Evolutionary conservation across 2,888 invertebrate genomes (phyloP).

Genomic region (Crematogaster levior): DNA sequence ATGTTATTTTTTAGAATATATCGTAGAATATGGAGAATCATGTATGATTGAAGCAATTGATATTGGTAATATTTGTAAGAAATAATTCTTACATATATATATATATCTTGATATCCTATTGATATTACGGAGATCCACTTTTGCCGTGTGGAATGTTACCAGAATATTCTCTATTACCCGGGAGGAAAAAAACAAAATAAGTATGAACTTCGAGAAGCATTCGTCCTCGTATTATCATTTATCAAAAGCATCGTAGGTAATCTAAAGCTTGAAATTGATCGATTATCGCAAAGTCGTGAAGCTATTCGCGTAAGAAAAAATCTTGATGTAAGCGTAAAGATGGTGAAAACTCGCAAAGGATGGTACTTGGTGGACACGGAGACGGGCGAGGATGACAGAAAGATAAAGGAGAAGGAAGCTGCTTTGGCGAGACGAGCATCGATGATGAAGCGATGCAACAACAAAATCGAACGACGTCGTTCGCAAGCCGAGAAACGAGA

Average conservation of each 20-base stretch:
- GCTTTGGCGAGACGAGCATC: conserved; percentile 14
- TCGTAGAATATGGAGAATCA: background rate
- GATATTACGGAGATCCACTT: too few species aligned
- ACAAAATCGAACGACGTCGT: conserved; percentile 52
- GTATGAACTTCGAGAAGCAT: background rate
- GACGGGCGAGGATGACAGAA: background rate
- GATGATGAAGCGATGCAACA: conserved; percentile 56
- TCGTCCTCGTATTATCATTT: background rate
- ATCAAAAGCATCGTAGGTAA: background rate
- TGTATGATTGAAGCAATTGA: background rate
- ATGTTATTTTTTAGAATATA: background rate
- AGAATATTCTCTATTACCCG: too few species aligned
- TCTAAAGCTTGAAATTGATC: conserved; percentile 8
- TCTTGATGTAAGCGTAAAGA: background rate
- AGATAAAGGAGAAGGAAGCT: conserved; percentile 17
- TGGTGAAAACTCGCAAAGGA: background rate
- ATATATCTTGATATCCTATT: too few species aligned
- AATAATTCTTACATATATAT: background rate
- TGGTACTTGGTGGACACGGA: background rate
- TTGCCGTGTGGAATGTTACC: too few species aligned
- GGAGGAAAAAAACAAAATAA: background rate
- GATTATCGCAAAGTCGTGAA: background rate
- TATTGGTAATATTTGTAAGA: too few species aligned
- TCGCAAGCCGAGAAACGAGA: conserved; percentile 57
- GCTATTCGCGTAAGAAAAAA: background rate